Conservation (phyloP, 2,113 vertebrate genomes). For the Calyptommatus sinebrachiatus region DNA sequence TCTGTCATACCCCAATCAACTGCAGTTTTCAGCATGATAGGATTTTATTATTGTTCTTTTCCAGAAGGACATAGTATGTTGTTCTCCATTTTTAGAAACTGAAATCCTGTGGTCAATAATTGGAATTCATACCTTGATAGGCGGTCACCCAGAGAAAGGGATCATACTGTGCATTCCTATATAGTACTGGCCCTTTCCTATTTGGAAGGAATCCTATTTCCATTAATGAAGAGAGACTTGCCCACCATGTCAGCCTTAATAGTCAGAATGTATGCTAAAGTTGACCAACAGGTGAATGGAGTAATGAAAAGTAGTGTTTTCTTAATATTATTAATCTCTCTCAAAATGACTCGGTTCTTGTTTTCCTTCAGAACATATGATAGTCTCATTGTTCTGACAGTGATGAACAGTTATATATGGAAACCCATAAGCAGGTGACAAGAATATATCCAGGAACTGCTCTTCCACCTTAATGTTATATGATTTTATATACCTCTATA, state of each 20-base stretch:
- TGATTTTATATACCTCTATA: no score
- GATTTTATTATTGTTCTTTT: slow-evolving; percentile 43
- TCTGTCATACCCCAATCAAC: slow-evolving; percentile 51
- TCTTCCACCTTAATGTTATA: no score
- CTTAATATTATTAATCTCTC: background rate
- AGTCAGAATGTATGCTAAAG: background rate
- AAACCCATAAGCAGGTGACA: no score
- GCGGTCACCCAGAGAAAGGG: no score
- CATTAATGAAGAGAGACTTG: background rate
- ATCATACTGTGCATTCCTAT: background rate
- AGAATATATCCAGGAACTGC: no score
- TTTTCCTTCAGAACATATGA: no score
- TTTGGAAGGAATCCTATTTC: background rate
- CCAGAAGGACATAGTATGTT: slow-evolving; percentile 38
- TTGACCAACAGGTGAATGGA: background rate
- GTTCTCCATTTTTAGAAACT: slow-evolving; percentile 30
- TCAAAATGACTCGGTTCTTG: no score
- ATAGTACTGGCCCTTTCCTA: no score
- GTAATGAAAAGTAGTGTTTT: background rate
- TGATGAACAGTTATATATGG: no score
- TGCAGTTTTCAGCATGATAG: slow-evolving; percentile 46
- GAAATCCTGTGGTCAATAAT: slow-evolving; percentile 20
- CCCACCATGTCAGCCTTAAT: background rate
- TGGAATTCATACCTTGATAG: slow-evolving; percentile 39
- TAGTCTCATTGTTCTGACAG: no score